phyloP scores from a whole-genome alignment of 1,140 invertebrate species.

The Gyrodactylus salaris region DNA sequence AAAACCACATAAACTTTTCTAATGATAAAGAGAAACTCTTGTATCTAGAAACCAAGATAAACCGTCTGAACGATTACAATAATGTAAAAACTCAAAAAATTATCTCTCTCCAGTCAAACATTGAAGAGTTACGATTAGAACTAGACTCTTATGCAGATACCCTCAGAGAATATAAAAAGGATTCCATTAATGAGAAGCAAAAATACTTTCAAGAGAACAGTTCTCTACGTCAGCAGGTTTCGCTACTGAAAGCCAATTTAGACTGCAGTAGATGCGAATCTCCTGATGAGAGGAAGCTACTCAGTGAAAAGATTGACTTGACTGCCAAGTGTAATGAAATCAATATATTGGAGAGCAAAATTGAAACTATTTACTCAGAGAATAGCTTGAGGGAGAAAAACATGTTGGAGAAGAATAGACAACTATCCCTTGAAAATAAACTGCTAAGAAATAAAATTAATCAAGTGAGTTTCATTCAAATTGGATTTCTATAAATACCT shows the following conservation, averaged over 20 bases:
- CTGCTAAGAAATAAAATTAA: not conserved
- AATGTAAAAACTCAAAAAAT: not conserved
- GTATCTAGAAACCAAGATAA: too few relatives aligned
- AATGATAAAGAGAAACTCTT: too few relatives aligned
- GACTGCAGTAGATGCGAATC: too few relatives aligned
- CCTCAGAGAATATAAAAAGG: not conserved
- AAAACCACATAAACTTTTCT: too few relatives aligned
- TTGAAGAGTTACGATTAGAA: not conserved
- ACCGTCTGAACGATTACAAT: not conserved
- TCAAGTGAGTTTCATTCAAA: not conserved
- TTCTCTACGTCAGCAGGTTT: too few relatives aligned
- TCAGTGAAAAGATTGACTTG: too few relatives aligned
- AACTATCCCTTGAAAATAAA: not conserved
- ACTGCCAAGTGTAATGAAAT: not conserved
- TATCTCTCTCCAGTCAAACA: not conserved
- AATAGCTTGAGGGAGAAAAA: not conserved
- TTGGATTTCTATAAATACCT: too few relatives aligned
- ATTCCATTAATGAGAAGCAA: not conserved
- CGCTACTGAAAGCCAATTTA: too few relatives aligned
- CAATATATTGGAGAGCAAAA: not conserved
- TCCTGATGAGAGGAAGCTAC: too few relatives aligned
- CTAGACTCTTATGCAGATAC: not conserved
- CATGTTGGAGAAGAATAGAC: not conserved
- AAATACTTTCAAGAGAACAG: not conserved
- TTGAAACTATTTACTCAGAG: not conserved